phyloP scores from a whole-genome alignment of 1,140 invertebrate genomes.

The Hyles euphorbiae region DNA sequence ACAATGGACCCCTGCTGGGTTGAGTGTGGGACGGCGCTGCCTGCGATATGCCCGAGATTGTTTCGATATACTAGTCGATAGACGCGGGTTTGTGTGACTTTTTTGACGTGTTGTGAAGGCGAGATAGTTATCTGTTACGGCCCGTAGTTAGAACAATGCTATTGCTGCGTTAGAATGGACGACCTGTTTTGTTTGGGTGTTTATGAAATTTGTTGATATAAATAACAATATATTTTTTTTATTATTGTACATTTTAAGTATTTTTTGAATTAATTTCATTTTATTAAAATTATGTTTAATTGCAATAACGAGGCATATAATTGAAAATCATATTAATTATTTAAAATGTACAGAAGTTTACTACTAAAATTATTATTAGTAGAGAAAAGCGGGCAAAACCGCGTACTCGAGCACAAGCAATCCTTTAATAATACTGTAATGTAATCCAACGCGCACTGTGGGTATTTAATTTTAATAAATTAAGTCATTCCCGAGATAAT shows the following conservation, averaged over 20 bases:
- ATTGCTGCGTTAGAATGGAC: not conserved
- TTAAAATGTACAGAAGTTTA: no score
- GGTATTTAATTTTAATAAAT: slow-evolving; percentile 58
- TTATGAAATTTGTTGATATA: no score
- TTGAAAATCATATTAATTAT: no score
- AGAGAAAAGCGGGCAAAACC: no score
- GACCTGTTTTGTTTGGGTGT: no score
- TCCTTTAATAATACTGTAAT: slow-evolving; percentile 14
- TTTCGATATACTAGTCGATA: slow-evolving; percentile 9
- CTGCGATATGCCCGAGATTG: not conserved
- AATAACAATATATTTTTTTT: no score
- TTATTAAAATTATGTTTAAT: no score
- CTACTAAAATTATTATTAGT: no score
- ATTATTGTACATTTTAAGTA: no score
- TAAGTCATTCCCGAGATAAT: slow-evolving; percentile 50
- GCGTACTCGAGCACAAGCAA: no score
- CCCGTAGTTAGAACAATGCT: not conserved
- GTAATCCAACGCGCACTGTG: slow-evolving; percentile 25
- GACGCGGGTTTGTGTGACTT: slow-evolving; percentile 1
- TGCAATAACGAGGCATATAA: no score
- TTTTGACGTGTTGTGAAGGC: not conserved
- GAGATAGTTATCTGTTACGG: not conserved
- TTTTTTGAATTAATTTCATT: no score
- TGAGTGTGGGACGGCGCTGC: slow-evolving; percentile 8
- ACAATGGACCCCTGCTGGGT: slow-evolving; percentile 52